These are phyloP conservation scores for Gracilinanus agilis DNA, from an alignment of 2,113 vertebrate species.

Conservation along the genomic window DNA sequence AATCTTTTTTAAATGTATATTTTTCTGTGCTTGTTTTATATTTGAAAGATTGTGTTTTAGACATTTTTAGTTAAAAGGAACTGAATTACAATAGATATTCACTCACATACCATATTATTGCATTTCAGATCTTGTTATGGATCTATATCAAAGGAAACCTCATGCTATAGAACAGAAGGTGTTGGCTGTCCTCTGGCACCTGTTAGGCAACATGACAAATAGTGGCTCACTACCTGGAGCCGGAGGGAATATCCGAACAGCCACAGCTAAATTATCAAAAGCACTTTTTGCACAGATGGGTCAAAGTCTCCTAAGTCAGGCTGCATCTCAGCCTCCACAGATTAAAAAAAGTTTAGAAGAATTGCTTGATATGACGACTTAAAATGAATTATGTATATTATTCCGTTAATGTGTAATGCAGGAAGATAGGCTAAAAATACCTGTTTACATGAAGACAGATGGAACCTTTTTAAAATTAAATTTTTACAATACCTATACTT, in stretches of 20 bases:
- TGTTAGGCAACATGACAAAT: slow-evolving; percentile 88
- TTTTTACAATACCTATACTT: slow-evolving; percentile 86
- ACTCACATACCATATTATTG: slow-evolving; percentile 29
- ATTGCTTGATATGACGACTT: slow-evolving; percentile 83
- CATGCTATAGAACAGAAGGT: slow-evolving; percentile 93
- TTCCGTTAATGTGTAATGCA: not conserved
- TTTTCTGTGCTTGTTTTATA: not conserved
- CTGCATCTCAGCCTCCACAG: slow-evolving; percentile 87
- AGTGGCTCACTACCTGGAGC: slow-evolving; percentile 89
- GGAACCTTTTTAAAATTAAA: slow-evolving; percentile 70
- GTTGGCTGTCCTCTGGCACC: slow-evolving; percentile 92
- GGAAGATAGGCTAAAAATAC: slow-evolving; percentile 66
- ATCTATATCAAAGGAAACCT: slow-evolving; percentile 92
- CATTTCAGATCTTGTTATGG: slow-evolving; percentile 89
- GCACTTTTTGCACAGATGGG: slow-evolving; percentile 92
- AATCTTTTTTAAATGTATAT: not conserved
- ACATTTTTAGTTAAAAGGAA: slow-evolving; percentile 6
- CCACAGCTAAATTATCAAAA: slow-evolving; percentile 89
- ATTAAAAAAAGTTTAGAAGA: slow-evolving; percentile 89
- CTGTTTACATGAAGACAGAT: slow-evolving; percentile 82
- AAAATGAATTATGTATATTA: slow-evolving; percentile 59
- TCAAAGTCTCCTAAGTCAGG: slow-evolving; percentile 84
- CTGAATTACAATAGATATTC: not conserved
- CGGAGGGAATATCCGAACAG: slow-evolving; percentile 87
- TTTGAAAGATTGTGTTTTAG: slow-evolving; percentile 16